A percentile compares a stretch with the other conserved stretches of the same genome.
phyloP scores from a whole-genome alignment of 2,113 vertebrate species.

The Chlorocebus sabaeus region DNA sequence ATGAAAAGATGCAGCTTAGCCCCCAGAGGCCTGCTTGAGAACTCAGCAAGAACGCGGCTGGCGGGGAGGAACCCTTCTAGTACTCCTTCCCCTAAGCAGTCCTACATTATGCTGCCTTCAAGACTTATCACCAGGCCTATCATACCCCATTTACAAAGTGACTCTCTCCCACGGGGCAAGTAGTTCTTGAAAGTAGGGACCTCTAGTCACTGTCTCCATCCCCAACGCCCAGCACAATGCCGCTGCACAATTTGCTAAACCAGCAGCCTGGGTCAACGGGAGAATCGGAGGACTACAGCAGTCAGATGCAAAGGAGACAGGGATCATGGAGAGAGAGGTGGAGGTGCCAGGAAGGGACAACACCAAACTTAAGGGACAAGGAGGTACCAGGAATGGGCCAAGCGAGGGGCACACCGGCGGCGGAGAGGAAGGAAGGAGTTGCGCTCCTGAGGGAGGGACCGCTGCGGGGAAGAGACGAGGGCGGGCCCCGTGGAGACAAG shows the following conservation, averaged over 20 bases:
- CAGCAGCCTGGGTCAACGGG: background rate
- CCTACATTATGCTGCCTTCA: background rate
- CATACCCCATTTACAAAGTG: background rate
- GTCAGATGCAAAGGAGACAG: background rate
- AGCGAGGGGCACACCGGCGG: rapidly evolving
- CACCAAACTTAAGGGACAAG: background rate
- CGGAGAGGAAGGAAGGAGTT: background rate
- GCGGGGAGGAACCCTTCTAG: background rate
- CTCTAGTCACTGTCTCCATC: background rate
- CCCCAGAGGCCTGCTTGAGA: background rate
- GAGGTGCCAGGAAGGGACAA: background rate
- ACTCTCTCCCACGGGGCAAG: background rate
- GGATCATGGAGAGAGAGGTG: background rate
- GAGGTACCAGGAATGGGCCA: background rate
- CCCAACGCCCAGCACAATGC: background rate
- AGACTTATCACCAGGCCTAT: background rate
- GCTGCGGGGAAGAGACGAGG: background rate
- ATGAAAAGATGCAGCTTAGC: background rate
- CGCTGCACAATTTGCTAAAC: background rate
- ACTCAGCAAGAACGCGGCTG: background rate
- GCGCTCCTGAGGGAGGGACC: no score
- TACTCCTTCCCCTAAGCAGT: background rate
- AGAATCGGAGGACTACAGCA: background rate
- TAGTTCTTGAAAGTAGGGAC: background rate
- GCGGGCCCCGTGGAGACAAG: background rate